Evolutionary conservation across 1,140 invertebrate species (phyloP).

Genomic region (Orius laevigatus): DNA sequence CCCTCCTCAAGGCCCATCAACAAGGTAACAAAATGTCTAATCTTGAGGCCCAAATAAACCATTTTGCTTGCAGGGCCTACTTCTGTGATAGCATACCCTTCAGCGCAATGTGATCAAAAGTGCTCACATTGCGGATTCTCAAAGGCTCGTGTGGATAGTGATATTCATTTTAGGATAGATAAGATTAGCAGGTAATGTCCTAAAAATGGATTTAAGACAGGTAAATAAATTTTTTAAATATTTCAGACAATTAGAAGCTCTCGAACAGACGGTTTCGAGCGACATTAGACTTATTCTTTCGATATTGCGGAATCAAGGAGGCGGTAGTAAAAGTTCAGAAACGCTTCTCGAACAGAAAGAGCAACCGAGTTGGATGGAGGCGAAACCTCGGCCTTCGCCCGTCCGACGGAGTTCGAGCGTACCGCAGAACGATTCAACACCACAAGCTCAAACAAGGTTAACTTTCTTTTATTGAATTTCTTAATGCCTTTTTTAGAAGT

Average conservation of each 20-base stretch:
- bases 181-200: conserved; percentile 37
- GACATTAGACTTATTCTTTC: conserved; percentile 48
- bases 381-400: conserved; percentile 15
- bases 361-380: conserved; percentile 15
- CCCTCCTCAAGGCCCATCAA: conserved; percentile 13
- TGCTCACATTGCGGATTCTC: conserved; percentile 13
- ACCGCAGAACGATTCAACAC: conserved; percentile 19
- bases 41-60: neutral
- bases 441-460: conserved; percentile 14
- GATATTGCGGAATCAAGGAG: conserved; percentile 35
- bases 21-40: conserved; percentile 1
- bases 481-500: neutral
- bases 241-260: conserved; percentile 25
- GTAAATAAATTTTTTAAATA: neutral
- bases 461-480: neutral
- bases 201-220: neutral
- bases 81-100: conserved; percentile 18
- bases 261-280: conserved; percentile 45
- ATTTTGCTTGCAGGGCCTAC: conserved; percentile 13
- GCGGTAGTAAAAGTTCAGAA: conserved; percentile 6
- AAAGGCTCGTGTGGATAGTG: conserved; percentile 29
- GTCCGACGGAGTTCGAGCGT: conserved; percentile 21
- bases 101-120: conserved; percentile 9
- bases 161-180: conserved; percentile 41
- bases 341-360: conserved; percentile 21